Conservation (phyloP, 2,888 invertebrate genomes). For the Tinea pellionella region DNA sequence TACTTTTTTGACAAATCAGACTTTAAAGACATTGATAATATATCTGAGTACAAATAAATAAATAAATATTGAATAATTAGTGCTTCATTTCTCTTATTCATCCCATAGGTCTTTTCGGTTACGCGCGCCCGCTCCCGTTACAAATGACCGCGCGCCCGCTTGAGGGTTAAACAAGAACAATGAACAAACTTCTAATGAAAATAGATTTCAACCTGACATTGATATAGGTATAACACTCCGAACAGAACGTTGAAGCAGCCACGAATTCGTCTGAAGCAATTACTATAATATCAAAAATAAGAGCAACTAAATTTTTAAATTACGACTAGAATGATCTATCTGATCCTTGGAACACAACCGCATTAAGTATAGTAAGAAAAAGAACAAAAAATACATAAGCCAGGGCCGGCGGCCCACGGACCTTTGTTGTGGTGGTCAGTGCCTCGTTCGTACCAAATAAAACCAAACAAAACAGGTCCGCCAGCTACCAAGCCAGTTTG, state of each 20-base stretch:
- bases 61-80: too few species aligned
- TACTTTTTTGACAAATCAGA: too few species aligned
- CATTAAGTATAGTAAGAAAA: not conserved
- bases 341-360: not conserved
- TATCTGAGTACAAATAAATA: too few species aligned
- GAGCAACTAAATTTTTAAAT: slow-evolving; percentile 4
- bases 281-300: not conserved
- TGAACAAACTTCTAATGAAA: not conserved
- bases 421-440: slow-evolving; percentile 69
- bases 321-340: not conserved
- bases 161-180: not conserved
- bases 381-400: slow-evolving; percentile 35
- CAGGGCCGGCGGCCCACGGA: slow-evolving; percentile 33
- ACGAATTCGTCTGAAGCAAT: not conserved
- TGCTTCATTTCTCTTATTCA: too few species aligned
- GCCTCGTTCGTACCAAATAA: slow-evolving; percentile 63
- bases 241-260: not conserved
- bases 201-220: slow-evolving; percentile 8
- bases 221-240: not conserved
- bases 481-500: slow-evolving; percentile 34
- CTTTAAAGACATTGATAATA: too few species aligned
- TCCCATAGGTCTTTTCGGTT: too few species aligned
- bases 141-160: too few species aligned
- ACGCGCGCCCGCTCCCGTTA: too few species aligned
- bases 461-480: slow-evolving; percentile 46